Evolutionary conservation across 2,888 invertebrate genomes (phyloP).

Genomic region (Harpalus rubripes): DNA sequence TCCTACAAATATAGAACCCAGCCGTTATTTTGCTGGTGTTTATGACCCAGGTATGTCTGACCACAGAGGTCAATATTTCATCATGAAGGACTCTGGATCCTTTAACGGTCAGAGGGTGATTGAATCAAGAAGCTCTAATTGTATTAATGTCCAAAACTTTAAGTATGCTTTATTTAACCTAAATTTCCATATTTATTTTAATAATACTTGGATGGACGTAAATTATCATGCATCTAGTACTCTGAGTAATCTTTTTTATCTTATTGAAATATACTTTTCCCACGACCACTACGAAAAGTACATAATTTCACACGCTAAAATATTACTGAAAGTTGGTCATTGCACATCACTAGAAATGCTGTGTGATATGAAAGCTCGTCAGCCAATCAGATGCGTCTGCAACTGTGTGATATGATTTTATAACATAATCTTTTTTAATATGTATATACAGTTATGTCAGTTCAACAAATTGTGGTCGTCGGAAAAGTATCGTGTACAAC

Average conservation of each 20-base stretch:
- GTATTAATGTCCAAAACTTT: not conserved
- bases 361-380: too few relatives aligned
- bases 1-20: not conserved
- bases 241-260: not conserved
- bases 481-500: too few relatives aligned
- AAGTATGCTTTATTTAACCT: not conserved
- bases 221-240: not conserved
- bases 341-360: too few relatives aligned
- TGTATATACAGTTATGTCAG: too few relatives aligned
- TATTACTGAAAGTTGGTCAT: too few relatives aligned
- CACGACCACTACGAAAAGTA: too few relatives aligned
- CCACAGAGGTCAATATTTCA: not conserved
- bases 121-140: not conserved
- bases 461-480: too few relatives aligned
- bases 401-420: too few relatives aligned
- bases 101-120: not conserved
- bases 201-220: conserved; percentile 1
- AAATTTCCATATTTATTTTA: conserved; percentile 9
- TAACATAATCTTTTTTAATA: too few relatives aligned
- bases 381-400: too few relatives aligned
- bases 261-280: not conserved
- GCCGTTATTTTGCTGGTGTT: not conserved
- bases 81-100: not conserved
- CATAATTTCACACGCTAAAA: too few relatives aligned
- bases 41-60: not conserved